These are phyloP conservation scores for Microctonus brassicae DNA, from an alignment of 2,888 invertebrate species.

Conservation along the genomic window DNA sequence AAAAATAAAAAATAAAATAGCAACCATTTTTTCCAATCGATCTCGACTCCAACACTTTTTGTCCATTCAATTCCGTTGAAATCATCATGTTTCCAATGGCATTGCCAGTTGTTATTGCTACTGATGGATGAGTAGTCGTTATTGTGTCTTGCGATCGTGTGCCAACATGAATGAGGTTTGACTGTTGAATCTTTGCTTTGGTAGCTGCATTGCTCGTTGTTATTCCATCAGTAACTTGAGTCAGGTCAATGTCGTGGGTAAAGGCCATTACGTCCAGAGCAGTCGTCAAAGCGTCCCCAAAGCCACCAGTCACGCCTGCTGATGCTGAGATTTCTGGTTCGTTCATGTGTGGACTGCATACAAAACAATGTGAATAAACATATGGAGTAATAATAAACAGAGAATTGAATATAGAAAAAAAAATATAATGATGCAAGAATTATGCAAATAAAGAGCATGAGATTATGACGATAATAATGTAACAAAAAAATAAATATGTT, in stretches of 20 bases:
- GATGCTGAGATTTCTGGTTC: conserved; percentile 50
- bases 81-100: conserved; percentile 25
- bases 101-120: conserved; percentile 37
- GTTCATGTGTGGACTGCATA: conserved; percentile 49
- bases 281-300: conserved; percentile 78
- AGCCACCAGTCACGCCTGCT: conserved; percentile 65
- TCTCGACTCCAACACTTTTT: conserved; percentile 17
- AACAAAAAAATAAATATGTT: not conserved
- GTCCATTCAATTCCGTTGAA: conserved; percentile 29
- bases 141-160: conserved; percentile 13
- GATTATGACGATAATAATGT: not conserved
- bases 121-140: conserved; percentile 38
- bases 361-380: conserved; percentile 4
- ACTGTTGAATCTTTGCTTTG: conserved; percentile 26
- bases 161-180: not conserved
- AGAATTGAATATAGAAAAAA: too few species aligned
- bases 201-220: conserved; percentile 52
- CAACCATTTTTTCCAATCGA: conserved; percentile 25
- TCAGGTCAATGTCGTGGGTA: conserved; percentile 80
- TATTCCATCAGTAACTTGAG: conserved; percentile 56
- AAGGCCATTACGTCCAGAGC: conserved; percentile 89
- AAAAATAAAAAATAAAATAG: conserved; percentile 54
- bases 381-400: too few species aligned
- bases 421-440: too few species aligned
- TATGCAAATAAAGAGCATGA: too few species aligned